phyloP scores from a whole-genome alignment of 1,140 invertebrate species.

The Hestina assimilis region DNA sequence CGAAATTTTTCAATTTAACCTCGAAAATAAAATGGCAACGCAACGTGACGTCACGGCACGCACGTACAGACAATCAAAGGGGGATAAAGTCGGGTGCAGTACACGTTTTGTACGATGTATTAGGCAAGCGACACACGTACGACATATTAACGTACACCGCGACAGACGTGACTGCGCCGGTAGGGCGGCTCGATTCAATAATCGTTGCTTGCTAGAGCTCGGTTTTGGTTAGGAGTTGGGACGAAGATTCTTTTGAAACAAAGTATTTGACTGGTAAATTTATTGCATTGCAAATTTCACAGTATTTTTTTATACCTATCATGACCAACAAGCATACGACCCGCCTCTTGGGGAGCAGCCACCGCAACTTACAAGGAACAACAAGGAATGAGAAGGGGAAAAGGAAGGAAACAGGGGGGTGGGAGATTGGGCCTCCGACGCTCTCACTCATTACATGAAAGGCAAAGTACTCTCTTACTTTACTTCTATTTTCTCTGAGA shows the following conservation, averaged over 20 bases:
- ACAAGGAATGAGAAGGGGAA: no score
- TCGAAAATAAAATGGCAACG: conserved; percentile 8
- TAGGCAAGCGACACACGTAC: conserved; percentile 60
- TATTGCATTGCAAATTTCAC: neutral
- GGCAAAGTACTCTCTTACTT: no score
- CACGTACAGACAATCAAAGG: conserved; percentile 68
- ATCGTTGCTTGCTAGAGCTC: conserved; percentile 31
- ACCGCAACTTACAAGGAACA: no score
- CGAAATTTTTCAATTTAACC: conserved; percentile 12
- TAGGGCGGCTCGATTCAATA: conserved; percentile 54
- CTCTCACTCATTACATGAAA: no score
- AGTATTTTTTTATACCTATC: neutral
- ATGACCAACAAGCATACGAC: no score
- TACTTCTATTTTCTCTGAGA: no score
- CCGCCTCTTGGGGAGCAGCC: no score
- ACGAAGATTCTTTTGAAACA: neutral
- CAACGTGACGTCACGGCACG: conserved; percentile 48
- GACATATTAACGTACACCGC: conserved; percentile 70
- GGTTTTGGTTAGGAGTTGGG: neutral
- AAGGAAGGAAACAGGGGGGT: no score
- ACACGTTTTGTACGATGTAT: conserved; percentile 61
- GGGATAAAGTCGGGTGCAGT: conserved; percentile 56
- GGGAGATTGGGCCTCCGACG: no score
- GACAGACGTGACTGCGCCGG: conserved; percentile 53
- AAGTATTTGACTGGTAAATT: neutral